Conservation (phyloP, 2,113 vertebrate genomes). For the Chrysochloris asiatica region DNA sequence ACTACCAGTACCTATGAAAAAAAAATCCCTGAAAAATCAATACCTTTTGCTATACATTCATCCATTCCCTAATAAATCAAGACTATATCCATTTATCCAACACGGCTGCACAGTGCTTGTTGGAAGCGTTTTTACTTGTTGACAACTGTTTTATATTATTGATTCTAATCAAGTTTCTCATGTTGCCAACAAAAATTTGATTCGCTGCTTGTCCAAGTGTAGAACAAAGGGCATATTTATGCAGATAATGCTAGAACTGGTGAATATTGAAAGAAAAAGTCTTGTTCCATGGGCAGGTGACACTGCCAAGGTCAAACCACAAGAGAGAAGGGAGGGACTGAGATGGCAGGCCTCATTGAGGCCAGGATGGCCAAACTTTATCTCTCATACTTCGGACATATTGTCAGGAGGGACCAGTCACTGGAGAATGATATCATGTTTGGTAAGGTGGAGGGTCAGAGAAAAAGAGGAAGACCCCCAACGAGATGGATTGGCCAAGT, state of each 20-base stretch:
- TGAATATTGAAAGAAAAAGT: background rate
- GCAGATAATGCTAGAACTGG: background rate
- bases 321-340: background rate
- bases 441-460: no score
- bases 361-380: no score
- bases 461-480: no score
- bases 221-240: background rate
- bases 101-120: background rate
- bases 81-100: background rate
- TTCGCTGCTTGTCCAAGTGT: background rate
- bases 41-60: background rate
- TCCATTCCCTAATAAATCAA: constrained; percentile 27
- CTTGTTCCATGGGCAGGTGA: background rate
- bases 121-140: constrained; percentile 7
- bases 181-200: background rate
- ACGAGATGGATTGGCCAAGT: no score
- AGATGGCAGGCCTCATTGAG: no score
- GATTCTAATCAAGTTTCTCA: constrained; percentile 29
- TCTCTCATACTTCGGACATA: no score
- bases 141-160: constrained; percentile 7
- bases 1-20: background rate
- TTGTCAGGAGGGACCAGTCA: no score
- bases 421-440: no score
- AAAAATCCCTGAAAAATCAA: background rate
- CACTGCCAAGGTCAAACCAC: background rate